Percentiles rank a stretch among this genome's conserved stretches.
Evolutionary conservation across 1,140 invertebrate genomes (phyloP).

Genomic region (Achroia grisella): DNA sequence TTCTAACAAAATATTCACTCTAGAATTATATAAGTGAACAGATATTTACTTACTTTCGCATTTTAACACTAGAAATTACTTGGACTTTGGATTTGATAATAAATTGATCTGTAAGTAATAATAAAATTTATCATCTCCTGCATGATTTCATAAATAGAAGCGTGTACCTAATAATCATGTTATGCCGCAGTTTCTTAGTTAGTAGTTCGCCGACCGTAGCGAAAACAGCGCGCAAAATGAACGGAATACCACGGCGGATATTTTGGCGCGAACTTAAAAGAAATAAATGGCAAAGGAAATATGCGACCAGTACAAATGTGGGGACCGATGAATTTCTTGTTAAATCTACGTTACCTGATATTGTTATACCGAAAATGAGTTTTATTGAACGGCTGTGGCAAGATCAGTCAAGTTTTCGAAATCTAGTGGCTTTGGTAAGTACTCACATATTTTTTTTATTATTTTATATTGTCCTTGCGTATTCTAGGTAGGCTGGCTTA

Average conservation of each 20-base stretch:
- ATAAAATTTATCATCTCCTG: too few relatives aligned
- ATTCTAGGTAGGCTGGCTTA: too few relatives aligned
- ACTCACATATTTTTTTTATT: background rate
- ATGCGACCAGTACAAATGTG: conserved; percentile 27
- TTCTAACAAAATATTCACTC: too few relatives aligned
- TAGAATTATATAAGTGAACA: too few relatives aligned
- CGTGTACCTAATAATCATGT: background rate
- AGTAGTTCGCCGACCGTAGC: conserved; percentile 16
- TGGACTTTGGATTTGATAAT: too few relatives aligned
- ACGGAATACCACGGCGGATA: conserved; percentile 41
- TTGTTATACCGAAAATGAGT: conserved; percentile 41
- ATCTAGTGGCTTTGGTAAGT: conserved; percentile 57
- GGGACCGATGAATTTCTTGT: conserved; percentile 41
- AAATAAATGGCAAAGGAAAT: conserved; percentile 38
- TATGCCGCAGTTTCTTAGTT: conserved; percentile 1
- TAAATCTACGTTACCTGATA: conserved; percentile 39
- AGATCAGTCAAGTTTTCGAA: conserved; percentile 28
- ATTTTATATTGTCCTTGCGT: background rate
- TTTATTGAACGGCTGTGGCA: conserved; percentile 45
- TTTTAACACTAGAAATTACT: background rate
- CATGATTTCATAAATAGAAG: too few relatives aligned
- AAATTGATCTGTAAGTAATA: too few relatives aligned
- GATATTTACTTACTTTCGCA: too few relatives aligned
- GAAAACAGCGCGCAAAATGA: conserved; percentile 26
- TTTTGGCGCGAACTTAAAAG: conserved; percentile 43